Conservation (phyloP, 2,888 invertebrate species). For the Agrilus cyanescens region DNA sequence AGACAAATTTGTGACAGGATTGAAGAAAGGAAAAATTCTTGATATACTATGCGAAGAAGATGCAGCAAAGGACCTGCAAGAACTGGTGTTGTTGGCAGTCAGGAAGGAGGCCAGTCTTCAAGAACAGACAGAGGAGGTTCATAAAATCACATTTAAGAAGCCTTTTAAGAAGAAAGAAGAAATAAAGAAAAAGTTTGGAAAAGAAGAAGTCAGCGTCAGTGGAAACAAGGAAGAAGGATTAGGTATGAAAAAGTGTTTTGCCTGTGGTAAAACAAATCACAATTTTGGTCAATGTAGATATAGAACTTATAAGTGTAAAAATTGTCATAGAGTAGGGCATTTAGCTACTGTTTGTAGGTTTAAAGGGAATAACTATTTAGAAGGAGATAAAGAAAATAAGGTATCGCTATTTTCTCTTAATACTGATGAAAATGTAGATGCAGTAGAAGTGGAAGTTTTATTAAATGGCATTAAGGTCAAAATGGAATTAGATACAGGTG, state of each 20-base stretch:
- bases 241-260: constrained; percentile 1
- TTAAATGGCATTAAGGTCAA: constrained; percentile 1
- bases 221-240: background rate
- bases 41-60: constrained; percentile 7
- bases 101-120: constrained; percentile 3
- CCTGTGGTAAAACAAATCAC: constrained; percentile 6
- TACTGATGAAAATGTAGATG: background rate
- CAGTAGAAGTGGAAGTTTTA: constrained; percentile 4
- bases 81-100: constrained; percentile 3
- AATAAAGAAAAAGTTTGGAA: too few species aligned
- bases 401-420: too few species aligned
- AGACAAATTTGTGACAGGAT: constrained; percentile 9
- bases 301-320: constrained; percentile 9
- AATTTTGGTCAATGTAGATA: constrained; percentile 11
- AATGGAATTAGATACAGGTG: constrained; percentile 8
- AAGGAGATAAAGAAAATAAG: too few species aligned
- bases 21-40: constrained; percentile 6
- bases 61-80: constrained; percentile 1
- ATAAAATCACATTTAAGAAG: too few species aligned
- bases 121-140: too few species aligned
- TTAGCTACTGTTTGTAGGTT: constrained; percentile 5
- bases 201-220: background rate
- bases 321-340: constrained; percentile 9
- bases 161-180: too few species aligned
- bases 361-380: background rate